phyloP scores from a whole-genome alignment of 2,888 invertebrate genomes.

The Hemaris fuciformis region DNA sequence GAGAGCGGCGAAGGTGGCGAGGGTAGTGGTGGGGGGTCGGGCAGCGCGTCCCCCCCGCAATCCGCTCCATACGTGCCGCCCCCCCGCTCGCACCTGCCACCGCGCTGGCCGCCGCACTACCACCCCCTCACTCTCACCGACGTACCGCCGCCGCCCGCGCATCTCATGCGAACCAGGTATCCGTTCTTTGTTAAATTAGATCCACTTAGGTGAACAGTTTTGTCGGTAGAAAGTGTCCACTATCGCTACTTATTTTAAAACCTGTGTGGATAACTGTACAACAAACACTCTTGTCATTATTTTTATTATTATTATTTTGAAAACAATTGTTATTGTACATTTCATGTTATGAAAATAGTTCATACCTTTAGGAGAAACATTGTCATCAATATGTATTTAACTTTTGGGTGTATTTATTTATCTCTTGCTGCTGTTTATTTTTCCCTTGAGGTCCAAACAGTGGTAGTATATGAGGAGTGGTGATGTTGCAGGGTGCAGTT shows the following conservation, averaged over 20 bases:
- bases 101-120: constrained; percentile 19
- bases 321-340: not conserved
- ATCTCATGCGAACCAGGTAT: constrained; percentile 51
- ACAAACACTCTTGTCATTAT: too few relatives aligned
- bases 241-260: too few relatives aligned
- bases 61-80: constrained; percentile 13
- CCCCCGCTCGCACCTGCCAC: constrained; percentile 23
- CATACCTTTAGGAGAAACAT: too few relatives aligned
- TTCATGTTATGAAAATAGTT: too few relatives aligned
- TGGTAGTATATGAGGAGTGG: not conserved
- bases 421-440: too few relatives aligned
- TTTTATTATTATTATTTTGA: too few relatives aligned
- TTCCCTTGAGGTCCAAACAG: too few relatives aligned
- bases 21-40: not conserved
- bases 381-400: too few relatives aligned
- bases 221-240: too few relatives aligned
- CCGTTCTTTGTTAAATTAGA: not conserved
- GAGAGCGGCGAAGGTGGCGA: not conserved
- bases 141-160: constrained; percentile 38
- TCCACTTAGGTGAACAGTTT: too few relatives aligned
- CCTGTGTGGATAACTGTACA: too few relatives aligned
- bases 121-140: constrained; percentile 26
- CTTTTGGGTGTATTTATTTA: too few relatives aligned
- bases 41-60: not conserved
- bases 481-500: constrained; percentile 35